phyloP scores from a whole-genome alignment of 1,140 invertebrate species.

The Harpegnathos saltator region DNA sequence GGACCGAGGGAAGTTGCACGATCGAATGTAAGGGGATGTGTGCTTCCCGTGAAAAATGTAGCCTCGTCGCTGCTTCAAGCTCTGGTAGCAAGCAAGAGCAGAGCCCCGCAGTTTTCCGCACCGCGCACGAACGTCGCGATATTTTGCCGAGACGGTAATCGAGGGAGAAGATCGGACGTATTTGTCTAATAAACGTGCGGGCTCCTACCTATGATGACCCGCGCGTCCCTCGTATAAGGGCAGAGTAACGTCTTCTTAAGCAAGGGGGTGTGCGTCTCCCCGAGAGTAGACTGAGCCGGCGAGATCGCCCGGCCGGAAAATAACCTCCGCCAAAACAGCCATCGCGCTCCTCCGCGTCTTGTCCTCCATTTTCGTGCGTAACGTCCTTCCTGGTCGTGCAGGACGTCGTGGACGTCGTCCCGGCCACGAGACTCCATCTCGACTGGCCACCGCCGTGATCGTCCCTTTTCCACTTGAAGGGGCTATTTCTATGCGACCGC shows the following conservation, averaged over 20 bases:
- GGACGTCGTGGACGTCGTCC: slow-evolving; percentile 29
- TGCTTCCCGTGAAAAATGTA: neutral
- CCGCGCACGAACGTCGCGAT: neutral
- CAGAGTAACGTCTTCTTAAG: slow-evolving; percentile 57
- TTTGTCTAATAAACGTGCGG: slow-evolving; percentile 53
- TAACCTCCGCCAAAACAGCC: slow-evolving; percentile 82
- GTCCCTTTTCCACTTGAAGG: slow-evolving; percentile 40
- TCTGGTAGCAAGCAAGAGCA: neutral
- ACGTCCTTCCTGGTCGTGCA: slow-evolving; percentile 43
- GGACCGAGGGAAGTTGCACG: no score
- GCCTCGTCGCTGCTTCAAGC: neutral
- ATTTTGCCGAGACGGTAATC: slow-evolving; percentile 48
- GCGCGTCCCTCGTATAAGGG: neutral
- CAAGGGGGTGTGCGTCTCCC: slow-evolving; percentile 59
- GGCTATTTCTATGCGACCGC: slow-evolving; percentile 35
- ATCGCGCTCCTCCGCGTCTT: slow-evolving; percentile 56
- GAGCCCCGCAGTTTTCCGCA: no score
- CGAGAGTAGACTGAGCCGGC: slow-evolving; percentile 72
- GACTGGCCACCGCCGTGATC: slow-evolving; percentile 56
- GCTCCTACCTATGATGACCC: slow-evolving; percentile 6
- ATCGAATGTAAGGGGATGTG: no score
- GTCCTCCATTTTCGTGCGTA: slow-evolving; percentile 68
- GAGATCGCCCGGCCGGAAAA: slow-evolving; percentile 82
- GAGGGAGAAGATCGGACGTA: slow-evolving; percentile 28
- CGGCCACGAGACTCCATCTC: slow-evolving; percentile 34